Evolutionary conservation across 2,797 vertebrate genomes (phyloP).

Genomic region (Karalla daura): DNA sequence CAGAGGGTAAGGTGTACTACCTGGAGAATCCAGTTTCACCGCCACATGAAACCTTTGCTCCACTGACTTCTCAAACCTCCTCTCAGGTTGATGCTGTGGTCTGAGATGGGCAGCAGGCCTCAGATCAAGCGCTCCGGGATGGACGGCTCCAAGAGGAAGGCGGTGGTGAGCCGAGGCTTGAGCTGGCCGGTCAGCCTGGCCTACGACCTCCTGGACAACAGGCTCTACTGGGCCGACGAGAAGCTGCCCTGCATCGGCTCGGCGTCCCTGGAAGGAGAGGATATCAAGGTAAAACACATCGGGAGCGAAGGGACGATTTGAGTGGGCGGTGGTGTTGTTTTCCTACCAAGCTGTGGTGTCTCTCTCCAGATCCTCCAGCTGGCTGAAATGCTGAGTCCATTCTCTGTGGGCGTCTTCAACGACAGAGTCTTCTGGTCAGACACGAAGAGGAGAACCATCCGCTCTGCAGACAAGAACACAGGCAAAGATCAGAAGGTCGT

Average conservation of each 20-base stretch:
- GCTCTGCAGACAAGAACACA: conserved; percentile 85
- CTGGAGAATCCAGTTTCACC: neutral
- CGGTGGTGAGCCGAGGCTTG: conserved; percentile 83
- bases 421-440: conserved; percentile 92
- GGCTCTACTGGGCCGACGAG: conserved; percentile 93
- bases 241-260: conserved; percentile 90
- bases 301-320: neutral
- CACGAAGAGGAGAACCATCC: conserved; percentile 84
- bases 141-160: conserved; percentile 87
- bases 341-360: no score
- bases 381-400: conserved; percentile 86
- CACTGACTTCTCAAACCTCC: neutral
- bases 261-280: conserved; percentile 84
- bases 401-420: conserved; percentile 89
- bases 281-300: conserved; percentile 79
- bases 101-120: conserved; percentile 87
- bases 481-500: conserved; percentile 89
- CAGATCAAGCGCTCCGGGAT: conserved; percentile 88
- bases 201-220: conserved; percentile 84
- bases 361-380: conserved; percentile 86
- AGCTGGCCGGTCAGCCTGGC: conserved; percentile 91
- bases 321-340: no score
- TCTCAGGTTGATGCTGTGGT: conserved; percentile 92
- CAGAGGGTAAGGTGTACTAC: conserved; percentile 81
- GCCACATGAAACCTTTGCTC: neutral